Conservation (phyloP, 2,113 vertebrate species). For the Bubo bubo region DNA sequence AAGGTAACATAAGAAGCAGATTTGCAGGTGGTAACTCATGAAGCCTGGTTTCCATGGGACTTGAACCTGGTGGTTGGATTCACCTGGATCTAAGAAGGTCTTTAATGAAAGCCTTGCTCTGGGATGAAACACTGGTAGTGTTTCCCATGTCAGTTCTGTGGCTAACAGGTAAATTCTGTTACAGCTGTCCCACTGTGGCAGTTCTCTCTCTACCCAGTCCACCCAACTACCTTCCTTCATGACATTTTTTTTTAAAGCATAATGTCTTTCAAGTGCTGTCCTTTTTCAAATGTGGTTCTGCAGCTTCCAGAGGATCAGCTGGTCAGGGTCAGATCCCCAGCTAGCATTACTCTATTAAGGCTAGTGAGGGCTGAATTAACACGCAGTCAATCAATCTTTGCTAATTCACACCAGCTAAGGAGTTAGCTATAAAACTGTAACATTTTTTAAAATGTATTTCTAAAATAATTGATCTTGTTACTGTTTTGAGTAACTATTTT, state of each 20-base stretch:
- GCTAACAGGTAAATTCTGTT: neutral
- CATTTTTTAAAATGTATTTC: neutral
- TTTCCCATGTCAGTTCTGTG: neutral
- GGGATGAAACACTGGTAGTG: neutral
- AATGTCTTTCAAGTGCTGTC: neutral
- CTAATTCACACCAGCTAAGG: neutral
- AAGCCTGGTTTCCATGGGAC: neutral
- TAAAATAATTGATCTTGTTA: neutral
- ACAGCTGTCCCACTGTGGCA: accelerated
- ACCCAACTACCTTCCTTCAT: neutral
- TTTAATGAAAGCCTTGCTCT: neutral
- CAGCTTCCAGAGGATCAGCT: neutral
- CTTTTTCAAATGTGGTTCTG: neutral
- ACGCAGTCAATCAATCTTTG: neutral
- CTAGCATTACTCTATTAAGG: neutral
- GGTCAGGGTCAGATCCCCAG: neutral
- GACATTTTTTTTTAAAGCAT: neutral
- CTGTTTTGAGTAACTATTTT: neutral
- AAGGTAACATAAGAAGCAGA: neutral
- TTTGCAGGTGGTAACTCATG: neutral
- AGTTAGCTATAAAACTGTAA: neutral
- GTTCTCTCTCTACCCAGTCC: neutral
- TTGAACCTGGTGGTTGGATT: neutral
- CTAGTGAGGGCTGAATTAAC: neutral
- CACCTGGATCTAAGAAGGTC: neutral